A percentile compares a stretch with the other conserved stretches of the same genome.
Conservation (phyloP, 1,140 invertebrate species). For the Lepidotrigona ventralis region DNA sequence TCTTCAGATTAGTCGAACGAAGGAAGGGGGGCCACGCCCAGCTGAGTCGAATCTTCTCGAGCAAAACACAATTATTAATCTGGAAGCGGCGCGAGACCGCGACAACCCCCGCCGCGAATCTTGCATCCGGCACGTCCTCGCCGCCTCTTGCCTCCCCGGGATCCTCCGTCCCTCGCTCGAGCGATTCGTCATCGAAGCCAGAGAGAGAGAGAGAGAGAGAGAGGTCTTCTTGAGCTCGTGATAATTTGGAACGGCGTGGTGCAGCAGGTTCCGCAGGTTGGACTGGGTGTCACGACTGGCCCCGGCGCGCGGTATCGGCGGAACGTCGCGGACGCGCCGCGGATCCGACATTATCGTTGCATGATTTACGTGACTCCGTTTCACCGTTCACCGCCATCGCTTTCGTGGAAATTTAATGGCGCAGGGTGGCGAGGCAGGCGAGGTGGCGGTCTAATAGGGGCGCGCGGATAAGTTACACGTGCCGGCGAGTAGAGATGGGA, state of each 20-base stretch:
- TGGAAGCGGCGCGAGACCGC: constrained; percentile 2
- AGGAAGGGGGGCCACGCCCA: neutral
- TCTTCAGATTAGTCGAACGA: neutral
- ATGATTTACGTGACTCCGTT: constrained; percentile 77
- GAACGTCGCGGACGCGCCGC: constrained; percentile 61
- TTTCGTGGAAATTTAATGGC: constrained; percentile 75
- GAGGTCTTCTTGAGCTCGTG: constrained; percentile 6
- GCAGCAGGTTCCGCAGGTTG: neutral
- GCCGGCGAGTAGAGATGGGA: neutral
- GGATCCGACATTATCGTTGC: constrained; percentile 76
- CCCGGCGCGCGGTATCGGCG: constrained; percentile 8
- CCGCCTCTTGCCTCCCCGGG: neutral
- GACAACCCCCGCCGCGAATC: neutral
- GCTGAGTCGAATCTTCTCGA: constrained; percentile 17
- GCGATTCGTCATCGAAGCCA: constrained; percentile 56
- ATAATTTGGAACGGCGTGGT: constrained; percentile 28
- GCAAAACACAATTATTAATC: constrained; percentile 49
- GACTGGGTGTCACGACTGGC: neutral
- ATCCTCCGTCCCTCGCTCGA: neutral
- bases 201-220: too few species aligned
- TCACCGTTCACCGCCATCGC: constrained; percentile 74
- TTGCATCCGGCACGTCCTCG: constrained; percentile 24
- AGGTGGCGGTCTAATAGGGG: neutral
- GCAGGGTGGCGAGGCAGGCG: constrained; percentile 21
- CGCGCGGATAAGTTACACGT: neutral